phyloP scores from a whole-genome alignment of 2,888 invertebrate species.

The Aquatica leii region DNA sequence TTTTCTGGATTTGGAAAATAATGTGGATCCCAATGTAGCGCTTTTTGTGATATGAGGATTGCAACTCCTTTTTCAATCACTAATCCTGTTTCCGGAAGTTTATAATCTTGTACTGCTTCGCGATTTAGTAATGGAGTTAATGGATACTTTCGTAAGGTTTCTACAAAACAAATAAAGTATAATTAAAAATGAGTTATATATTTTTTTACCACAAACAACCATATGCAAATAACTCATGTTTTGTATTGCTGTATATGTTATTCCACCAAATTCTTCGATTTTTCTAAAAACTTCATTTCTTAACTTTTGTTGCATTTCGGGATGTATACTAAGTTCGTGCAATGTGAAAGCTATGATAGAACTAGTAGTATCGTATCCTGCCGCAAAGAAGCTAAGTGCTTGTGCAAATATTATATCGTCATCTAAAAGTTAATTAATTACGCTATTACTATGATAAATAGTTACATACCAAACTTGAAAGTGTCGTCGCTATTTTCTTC shows the following conservation, averaged over 20 bases:
- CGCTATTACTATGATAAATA: neutral
- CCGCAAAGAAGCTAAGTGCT: constrained; percentile 63
- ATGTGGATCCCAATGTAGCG: constrained; percentile 48
- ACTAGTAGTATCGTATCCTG: constrained; percentile 65
- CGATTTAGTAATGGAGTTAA: constrained; percentile 48
- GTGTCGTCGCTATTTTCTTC: constrained; percentile 36
- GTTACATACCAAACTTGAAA: constrained; percentile 42
- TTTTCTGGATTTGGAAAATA: constrained; percentile 50
- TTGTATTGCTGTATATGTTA: constrained; percentile 61
- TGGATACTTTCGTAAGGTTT: constrained; percentile 56
- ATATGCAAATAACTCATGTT: constrained; percentile 64
- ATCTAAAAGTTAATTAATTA: constrained; percentile 44
- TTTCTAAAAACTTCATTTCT: constrained; percentile 58
- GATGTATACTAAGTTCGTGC: constrained; percentile 60
- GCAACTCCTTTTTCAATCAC: constrained; percentile 49
- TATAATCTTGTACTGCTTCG: constrained; percentile 43
- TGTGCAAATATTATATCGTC: constrained; percentile 58
- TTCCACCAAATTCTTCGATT: constrained; percentile 51
- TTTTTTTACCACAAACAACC: constrained; percentile 59
- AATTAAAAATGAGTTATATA: neutral
- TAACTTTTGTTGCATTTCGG: constrained; percentile 60
- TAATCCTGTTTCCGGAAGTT: constrained; percentile 43
- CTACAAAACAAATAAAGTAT: constrained; percentile 38
- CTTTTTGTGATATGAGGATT: constrained; percentile 50
- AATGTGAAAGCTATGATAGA: constrained; percentile 59